Evolutionary conservation across 2,113 vertebrate genomes (phyloP).

Genomic region (Spea bombifrons): DNA sequence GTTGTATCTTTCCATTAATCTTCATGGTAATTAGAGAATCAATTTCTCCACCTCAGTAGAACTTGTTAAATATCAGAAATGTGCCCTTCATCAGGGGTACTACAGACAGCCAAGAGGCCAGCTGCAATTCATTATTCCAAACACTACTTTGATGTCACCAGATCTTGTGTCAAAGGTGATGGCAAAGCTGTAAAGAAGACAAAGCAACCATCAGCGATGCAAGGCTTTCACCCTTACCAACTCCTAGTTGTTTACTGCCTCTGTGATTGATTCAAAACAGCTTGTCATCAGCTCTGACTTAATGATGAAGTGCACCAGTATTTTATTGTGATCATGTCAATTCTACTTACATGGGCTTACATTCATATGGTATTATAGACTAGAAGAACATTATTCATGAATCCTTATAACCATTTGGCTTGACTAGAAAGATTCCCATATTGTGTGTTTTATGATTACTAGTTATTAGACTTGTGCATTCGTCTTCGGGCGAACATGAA

Average conservation of each 20-base stretch:
- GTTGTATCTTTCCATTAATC: not conserved
- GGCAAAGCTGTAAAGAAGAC: constrained; percentile 37
- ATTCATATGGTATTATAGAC: not conserved
- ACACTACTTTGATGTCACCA: constrained; percentile 31
- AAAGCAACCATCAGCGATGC: constrained; percentile 34
- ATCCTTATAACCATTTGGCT: too few relatives aligned
- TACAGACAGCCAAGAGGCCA: constrained; percentile 10
- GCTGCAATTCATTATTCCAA: constrained; percentile 25
- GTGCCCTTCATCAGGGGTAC: not conserved
- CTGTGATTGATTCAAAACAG: constrained; percentile 29
- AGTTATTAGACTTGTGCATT: too few relatives aligned
- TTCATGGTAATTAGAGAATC: constrained; percentile 17
- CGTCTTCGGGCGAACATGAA: too few relatives aligned
- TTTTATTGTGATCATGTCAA: constrained; percentile 7
- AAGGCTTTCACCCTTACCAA: not conserved
- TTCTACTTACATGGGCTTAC: not conserved
- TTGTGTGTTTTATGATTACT: too few relatives aligned
- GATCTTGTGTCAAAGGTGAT: constrained; percentile 42
- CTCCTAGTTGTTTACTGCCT: constrained; percentile 9
- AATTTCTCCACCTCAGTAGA: not conserved
- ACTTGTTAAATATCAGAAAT: not conserved
- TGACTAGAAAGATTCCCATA: too few relatives aligned
- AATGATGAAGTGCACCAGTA: constrained; percentile 23
- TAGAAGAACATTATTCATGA: not conserved
- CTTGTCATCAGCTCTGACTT: constrained; percentile 12